These are phyloP conservation scores for Lophotriccus pileatus DNA, from an alignment of 2,797 vertebrate species.

Conservation along the genomic window DNA sequence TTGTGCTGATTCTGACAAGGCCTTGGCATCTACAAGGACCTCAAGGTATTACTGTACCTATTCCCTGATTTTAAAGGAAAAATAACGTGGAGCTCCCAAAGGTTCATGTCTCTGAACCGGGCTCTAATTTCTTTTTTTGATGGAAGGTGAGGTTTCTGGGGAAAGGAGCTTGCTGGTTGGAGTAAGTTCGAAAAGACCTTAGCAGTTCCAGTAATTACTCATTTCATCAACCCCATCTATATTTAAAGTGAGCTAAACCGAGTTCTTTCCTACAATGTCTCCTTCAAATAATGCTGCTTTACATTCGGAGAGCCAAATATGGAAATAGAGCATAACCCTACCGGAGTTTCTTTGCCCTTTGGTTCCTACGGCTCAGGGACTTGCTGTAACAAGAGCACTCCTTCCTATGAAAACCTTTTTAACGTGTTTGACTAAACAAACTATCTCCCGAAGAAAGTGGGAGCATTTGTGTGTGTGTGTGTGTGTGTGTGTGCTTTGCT, in stretches of 20 bases:
- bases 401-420: slow-evolving; percentile 38
- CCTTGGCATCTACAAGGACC: neutral
- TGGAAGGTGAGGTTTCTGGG: neutral
- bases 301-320: slow-evolving; percentile 43
- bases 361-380: neutral
- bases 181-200: neutral
- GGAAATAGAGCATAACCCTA: slow-evolving; percentile 36
- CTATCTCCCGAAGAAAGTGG: slow-evolving; percentile 31
- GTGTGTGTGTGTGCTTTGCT: neutral
- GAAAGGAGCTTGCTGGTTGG: neutral
- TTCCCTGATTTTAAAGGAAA: neutral
- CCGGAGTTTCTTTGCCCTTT: slow-evolving; percentile 17
- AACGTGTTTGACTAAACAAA: slow-evolving; percentile 24
- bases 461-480: neutral
- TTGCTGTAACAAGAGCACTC: slow-evolving; percentile 12
- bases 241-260: neutral
- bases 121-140: slow-evolving; percentile 11
- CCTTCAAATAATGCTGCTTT: slow-evolving; percentile 51
- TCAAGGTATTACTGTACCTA: neutral
- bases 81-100: neutral
- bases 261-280: slow-evolving; percentile 36
- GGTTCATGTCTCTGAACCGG: neutral
- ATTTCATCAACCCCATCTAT: slow-evolving; percentile 37
- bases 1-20: neutral
- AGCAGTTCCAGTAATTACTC: slow-evolving; percentile 32